Conservation (phyloP, 2,797 vertebrate genomes). For the Harpagifer antarcticus region DNA sequence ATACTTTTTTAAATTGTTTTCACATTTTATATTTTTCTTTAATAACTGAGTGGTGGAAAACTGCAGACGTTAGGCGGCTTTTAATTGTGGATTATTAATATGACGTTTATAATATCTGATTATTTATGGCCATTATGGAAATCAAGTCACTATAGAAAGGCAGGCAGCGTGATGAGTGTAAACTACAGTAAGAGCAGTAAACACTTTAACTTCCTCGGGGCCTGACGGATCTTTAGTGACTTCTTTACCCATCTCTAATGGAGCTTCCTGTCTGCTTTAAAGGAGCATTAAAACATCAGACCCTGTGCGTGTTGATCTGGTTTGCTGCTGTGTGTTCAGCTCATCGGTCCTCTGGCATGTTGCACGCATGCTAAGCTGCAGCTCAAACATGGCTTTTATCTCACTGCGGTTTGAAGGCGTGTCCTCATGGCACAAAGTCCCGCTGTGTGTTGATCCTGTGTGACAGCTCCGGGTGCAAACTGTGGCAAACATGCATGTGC, state of each 20-base stretch:
- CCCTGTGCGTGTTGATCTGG: background rate
- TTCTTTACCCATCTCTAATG: background rate
- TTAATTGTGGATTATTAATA: no score
- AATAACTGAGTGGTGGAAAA: no score
- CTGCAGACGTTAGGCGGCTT: no score
- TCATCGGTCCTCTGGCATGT: background rate
- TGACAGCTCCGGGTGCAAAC: constrained; percentile 14
- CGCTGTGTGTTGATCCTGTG: constrained; percentile 8
- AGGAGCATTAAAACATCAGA: background rate
- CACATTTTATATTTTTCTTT: no score
- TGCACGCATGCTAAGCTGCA: constrained; percentile 10
- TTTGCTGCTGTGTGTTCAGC: background rate
- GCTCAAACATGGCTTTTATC: constrained; percentile 25
- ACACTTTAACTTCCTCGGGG: no score
- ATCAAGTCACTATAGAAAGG: no score
- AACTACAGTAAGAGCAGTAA: no score
- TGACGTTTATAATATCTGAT: no score
- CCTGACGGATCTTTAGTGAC: background rate
- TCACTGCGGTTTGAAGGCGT: background rate
- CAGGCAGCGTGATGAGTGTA: no score
- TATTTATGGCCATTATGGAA: no score
- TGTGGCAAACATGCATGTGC: constrained; percentile 16
- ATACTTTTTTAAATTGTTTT: no score
- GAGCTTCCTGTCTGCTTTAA: background rate
- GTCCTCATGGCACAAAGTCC: background rate